Evolutionary conservation across 2,797 vertebrate genomes (phyloP).

Genomic region (Ctenopoma multispine): DNA sequence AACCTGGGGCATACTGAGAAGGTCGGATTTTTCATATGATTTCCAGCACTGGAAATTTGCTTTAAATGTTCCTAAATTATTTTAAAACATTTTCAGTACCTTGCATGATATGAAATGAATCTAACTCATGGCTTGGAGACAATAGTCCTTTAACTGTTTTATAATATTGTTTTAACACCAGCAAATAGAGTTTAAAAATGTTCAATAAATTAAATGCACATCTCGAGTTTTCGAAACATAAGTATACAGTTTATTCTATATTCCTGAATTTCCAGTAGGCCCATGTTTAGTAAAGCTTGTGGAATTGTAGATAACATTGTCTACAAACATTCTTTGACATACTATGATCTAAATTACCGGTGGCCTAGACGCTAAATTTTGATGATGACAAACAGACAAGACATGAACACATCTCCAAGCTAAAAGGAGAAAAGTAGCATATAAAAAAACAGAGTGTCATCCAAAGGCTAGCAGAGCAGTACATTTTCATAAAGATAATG

Average conservation of each 20-base stretch:
- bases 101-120: too few relatives aligned
- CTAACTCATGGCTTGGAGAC: not conserved
- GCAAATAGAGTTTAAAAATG: not conserved
- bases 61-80: too few relatives aligned
- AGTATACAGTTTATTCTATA: constrained; percentile 28
- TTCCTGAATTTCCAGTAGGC: not conserved
- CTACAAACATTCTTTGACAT: not conserved
- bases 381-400: not conserved
- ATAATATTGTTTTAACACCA: not conserved
- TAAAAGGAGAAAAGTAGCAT: too few relatives aligned
- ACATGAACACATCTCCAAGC: not conserved
- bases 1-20: too few relatives aligned
- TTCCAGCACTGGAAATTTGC: too few relatives aligned
- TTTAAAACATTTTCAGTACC: too few relatives aligned
- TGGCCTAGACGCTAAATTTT: not conserved
- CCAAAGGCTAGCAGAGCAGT: not conserved
- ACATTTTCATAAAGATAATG: not conserved
- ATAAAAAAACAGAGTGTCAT: too few relatives aligned
- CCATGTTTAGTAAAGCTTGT: not conserved
- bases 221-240: not conserved
- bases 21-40: too few relatives aligned
- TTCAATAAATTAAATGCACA: not conserved
- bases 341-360: not conserved
- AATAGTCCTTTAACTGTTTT: not conserved
- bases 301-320: not conserved